These are phyloP conservation scores for Teleiodes luculella DNA, from an alignment of 2,888 invertebrate genomes.

Conservation along the genomic window DNA sequence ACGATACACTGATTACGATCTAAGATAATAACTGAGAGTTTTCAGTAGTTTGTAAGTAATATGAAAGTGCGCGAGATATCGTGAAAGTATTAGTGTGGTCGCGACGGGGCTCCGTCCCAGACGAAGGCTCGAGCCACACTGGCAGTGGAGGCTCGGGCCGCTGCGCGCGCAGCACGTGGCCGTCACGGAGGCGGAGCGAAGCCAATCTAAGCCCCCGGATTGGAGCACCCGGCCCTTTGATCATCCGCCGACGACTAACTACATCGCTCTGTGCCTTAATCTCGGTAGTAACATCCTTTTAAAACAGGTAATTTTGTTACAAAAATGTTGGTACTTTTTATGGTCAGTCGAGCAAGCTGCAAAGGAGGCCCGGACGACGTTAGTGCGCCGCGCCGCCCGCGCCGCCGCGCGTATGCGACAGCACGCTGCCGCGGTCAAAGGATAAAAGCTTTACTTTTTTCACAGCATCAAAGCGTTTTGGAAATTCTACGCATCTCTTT, in stretches of 20 bases:
- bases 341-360: slow-evolving; percentile 62
- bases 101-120: slow-evolving; percentile 26
- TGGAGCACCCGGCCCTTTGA: slow-evolving; percentile 64
- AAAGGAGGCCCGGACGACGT: slow-evolving; percentile 45
- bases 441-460: slow-evolving; percentile 51
- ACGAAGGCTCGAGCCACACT: slow-evolving; percentile 50
- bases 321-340: slow-evolving; percentile 71
- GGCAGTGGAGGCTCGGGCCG: slow-evolving; percentile 30
- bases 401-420: slow-evolving; percentile 59
- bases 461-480: slow-evolving; percentile 50
- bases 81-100: slow-evolving; percentile 26
- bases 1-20: slow-evolving; percentile 13
- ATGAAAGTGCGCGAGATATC: slow-evolving; percentile 32
- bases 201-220: slow-evolving; percentile 41
- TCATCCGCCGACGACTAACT: slow-evolving; percentile 74
- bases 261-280: slow-evolving; percentile 75
- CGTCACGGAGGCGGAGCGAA: slow-evolving; percentile 54
- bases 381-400: slow-evolving; percentile 28
- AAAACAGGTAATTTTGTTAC: slow-evolving; percentile 78
- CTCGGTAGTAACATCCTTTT: slow-evolving; percentile 77
- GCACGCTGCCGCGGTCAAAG: slow-evolving; percentile 57
- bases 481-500: slow-evolving; percentile 51
- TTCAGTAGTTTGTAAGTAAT: slow-evolving; percentile 29
- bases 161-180: slow-evolving; percentile 76
- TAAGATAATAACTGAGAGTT: slow-evolving; percentile 29